Evolutionary conservation across 2,113 vertebrate species (phyloP).

Genomic region (Meleagris gallopavo): DNA sequence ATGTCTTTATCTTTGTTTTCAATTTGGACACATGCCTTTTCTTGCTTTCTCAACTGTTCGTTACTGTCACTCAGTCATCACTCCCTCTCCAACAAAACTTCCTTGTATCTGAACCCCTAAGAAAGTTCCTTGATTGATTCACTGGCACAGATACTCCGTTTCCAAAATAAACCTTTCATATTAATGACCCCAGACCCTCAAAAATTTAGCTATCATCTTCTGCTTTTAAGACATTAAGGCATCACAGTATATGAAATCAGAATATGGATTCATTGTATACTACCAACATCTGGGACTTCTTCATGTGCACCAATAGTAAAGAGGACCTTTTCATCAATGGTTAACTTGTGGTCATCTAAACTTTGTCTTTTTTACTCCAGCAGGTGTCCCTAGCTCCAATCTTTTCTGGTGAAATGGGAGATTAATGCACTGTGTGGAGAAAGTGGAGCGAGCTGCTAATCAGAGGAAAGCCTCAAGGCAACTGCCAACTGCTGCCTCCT

Average conservation of each 20-base stretch:
- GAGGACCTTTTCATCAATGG: not conserved
- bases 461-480: conserved; percentile 36
- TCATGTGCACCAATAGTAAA: not conserved
- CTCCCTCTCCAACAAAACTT: not conserved
- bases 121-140: not conserved
- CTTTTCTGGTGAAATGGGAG: not conserved
- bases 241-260: not conserved
- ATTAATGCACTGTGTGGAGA: not conserved
- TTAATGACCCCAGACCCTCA: not conserved
- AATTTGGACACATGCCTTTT: not conserved
- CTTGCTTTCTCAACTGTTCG: not conserved
- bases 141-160: not conserved
- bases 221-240: not conserved
- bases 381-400: conserved; percentile 10
- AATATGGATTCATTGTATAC: not conserved
- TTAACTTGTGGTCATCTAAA: not conserved
- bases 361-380: not conserved
- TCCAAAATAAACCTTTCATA: not conserved
- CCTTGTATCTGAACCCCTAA: not conserved
- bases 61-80: not conserved
- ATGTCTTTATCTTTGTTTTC: conserved; percentile 15
- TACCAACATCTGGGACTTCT: not conserved
- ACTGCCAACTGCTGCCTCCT: conserved; percentile 35
- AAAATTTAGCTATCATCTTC: not conserved
- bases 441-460: conserved; percentile 12